These are phyloP conservation scores for Schizopygopsis malacanthus DNA, from an alignment of 2,797 vertebrate genomes.

Conservation along the genomic window DNA sequence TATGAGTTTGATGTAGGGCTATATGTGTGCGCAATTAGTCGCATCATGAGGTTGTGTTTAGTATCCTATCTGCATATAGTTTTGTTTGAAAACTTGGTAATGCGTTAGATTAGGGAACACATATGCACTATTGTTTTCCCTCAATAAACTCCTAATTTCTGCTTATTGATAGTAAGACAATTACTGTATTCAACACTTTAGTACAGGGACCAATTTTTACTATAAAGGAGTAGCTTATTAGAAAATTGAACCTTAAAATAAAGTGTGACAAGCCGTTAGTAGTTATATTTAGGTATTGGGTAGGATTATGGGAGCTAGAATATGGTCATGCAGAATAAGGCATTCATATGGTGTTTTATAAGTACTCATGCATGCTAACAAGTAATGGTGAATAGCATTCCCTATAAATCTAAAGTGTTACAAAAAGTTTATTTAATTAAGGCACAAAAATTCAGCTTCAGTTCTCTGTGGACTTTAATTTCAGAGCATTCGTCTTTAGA, in stretches of 20 bases:
- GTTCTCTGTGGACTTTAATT: background rate
- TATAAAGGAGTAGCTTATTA: background rate
- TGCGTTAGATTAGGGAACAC: background rate
- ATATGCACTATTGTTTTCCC: background rate
- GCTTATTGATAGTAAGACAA: background rate
- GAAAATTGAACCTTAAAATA: background rate
- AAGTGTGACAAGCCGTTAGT: background rate
- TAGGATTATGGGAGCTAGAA: background rate
- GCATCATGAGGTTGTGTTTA: background rate
- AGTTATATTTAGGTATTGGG: background rate
- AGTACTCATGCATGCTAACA: background rate
- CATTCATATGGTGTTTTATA: background rate
- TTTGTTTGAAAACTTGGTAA: background rate
- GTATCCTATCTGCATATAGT: background rate
- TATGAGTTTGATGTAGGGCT: background rate
- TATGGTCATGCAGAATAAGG: background rate
- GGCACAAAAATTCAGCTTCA: background rate
- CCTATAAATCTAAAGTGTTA: background rate
- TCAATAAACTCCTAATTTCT: background rate
- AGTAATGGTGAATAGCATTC: background rate
- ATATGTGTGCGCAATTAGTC: background rate
- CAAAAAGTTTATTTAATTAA: background rate
- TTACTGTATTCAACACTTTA: background rate
- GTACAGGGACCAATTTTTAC: background rate
- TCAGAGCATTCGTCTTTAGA: slow-evolving; percentile 12